Base-by-base conservation (phyloP, 2,888 invertebrate genomes). In the Ennomos erosarius region DNA sequence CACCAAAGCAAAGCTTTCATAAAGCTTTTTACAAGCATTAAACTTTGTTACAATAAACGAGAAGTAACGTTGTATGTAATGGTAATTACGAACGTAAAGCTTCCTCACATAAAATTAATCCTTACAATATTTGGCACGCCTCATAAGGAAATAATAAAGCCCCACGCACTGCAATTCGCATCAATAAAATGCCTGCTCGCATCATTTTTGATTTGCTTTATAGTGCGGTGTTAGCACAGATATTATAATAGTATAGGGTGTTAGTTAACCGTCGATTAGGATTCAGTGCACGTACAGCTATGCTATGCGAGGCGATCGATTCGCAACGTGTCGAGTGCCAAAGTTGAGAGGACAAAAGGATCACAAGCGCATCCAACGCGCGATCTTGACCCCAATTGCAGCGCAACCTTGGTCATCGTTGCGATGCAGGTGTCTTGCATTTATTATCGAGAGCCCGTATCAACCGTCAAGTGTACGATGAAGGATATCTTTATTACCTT, bases 371-470 rank as follows among this genome's bases (percentile, higher is more conserved):
- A 75, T 76, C 71, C 67, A 65, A 59, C n/a, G 39, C 33, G 52
- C 67, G 75, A 70, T 79, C 79, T 81, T 82, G 79, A 81, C 83
- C 79, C 67, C 75, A 69, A 73, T 82, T 8, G 36, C 34, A 10
- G 65, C 8, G 73, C 70, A 74, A 79, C 71, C 75, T 74, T 70
- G 73, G 60, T 47, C 42, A 38, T n/a, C 55, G 46, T 43, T 40
- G 58, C 60, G 55, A 48, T 39, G 57, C 45, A 55, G 40, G 46
- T 37, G 52, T 16, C 36, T 39, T 10, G n/a, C 10, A 45, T 50
- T 48, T 50, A 26, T 35, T 39, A 47, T 35, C 13, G 16, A 42
- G 36, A 49, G 36, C 54, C 55, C 50, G 54, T 45, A 57, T 59
- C 16, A n/a, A 34, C 34, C 37, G 40, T 54, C 47, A 57, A 39